Base-by-base conservation (phyloP, 2,797 vertebrate species). In the Prunella strophiata region DNA sequence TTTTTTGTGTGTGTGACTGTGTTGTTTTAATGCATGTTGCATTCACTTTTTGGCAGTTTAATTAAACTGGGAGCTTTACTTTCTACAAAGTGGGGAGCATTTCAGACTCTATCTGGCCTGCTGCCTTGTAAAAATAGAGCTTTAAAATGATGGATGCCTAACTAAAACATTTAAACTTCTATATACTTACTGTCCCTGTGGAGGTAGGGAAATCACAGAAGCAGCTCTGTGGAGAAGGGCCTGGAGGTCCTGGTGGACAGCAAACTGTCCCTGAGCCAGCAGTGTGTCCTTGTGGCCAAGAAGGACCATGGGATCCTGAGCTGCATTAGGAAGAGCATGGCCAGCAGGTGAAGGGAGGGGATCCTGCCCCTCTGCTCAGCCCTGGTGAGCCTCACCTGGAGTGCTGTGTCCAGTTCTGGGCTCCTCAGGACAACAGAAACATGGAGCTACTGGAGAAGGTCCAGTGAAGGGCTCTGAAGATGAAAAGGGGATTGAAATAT, bases 401-500 rank as follows among this genome's bases (percentile, higher is more conserved):
- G 26, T 26, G 42, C 57, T 42, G 6, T 22, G 84, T 42, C 30
- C 30, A 26, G 26, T 5, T 55, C 57, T 86, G 84, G 30, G 26
- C 74, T 55, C 6, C 5, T 71, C 34, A 22, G 57, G 0, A 19
- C 2, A 4, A 32, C 36, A 54, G 1, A 1, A 40, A n/a, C 11
- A 30, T 1, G 16, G 25, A 48, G 55, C 1, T 54, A 0, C 34
- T 34, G 50, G 40, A 55, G 8, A 1, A 0, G 34, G 14, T 34
- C 17, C 3, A 32, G 42, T 0, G 1, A 30, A 48, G 42, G 15
- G 17, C 9, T 16, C 1, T 3, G 6, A 52, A 54, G 47, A 8
- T 77, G 13, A 43, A 7, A n/a, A 45, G 19, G 5, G 20, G 5
- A 8, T 6, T 30, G 34, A 7, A 55, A 14, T 21, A 48, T 34